phyloP scores from a whole-genome alignment of 2,888 invertebrate species.

The Dinocampus coccinellae region DNA sequence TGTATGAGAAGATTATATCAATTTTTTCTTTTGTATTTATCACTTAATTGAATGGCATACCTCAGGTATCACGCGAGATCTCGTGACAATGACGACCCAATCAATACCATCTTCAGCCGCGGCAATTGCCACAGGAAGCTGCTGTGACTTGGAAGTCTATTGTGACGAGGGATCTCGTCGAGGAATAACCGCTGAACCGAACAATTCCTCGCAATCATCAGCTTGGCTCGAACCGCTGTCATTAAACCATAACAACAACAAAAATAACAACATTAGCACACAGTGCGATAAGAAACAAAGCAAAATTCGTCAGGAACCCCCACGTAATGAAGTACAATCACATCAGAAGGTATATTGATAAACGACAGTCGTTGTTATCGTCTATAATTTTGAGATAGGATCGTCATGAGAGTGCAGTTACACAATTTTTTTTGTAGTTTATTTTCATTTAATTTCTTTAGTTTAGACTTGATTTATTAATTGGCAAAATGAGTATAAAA shows the following conservation, averaged over 20 bases:
- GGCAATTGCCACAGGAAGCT: conserved; percentile 33
- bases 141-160: conserved; percentile 66
- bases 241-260: background rate
- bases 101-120: conserved; percentile 60
- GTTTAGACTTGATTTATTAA: conserved; percentile 13
- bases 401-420: conserved; percentile 26
- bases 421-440: background rate
- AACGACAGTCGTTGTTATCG: conserved; percentile 34
- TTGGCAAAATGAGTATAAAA: background rate
- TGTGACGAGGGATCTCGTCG: conserved; percentile 63
- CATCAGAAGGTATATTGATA: conserved; percentile 61
- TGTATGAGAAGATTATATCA: conserved; percentile 16
- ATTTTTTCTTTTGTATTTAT: conserved; percentile 45
- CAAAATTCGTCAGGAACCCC: conserved; percentile 72
- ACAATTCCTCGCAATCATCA: conserved; percentile 67
- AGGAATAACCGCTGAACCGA: conserved; percentile 58
- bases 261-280: conserved; percentile 47
- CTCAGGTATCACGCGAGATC: conserved; percentile 70
- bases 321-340: conserved; percentile 71
- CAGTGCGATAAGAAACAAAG: conserved; percentile 72
- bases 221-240: conserved; percentile 69
- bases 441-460: conserved; percentile 4
- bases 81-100: conserved; percentile 67
- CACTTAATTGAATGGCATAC: conserved; percentile 57
- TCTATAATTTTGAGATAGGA: conserved; percentile 18